Evolutionary conservation across 2,797 vertebrate genomes (phyloP), one percentile per base, ranked within the genome.

Genomic region (Semotilus atromaculatus): DNA sequence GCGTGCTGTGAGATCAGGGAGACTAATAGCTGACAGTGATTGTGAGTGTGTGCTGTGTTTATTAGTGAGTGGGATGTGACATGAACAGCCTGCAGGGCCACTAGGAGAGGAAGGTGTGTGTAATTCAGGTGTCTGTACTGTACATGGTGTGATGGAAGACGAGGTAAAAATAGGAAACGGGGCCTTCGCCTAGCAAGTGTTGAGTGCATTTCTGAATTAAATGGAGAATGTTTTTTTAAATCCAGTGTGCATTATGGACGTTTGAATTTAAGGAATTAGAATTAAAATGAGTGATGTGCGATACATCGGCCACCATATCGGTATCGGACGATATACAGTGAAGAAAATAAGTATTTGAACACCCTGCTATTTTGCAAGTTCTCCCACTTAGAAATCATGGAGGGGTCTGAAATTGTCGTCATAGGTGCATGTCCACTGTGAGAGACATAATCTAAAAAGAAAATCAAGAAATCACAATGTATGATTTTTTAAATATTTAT

Each of bases 41-140:
- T 75, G n/a, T 29, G 45, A 67, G 82, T 55, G 26, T 79, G 58
- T 80, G 89, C 85, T 77, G 83, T 85, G 82, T 81, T 88, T 89
- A 82, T 66, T 86, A 84, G 87, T 89, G 80, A 90, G 68, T 91
- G 81, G 88, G 83, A 51, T 14, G 18, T 51, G 71, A 74, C 29
- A 48, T 51, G 51, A 86, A 71, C 88, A 77, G 89, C 89, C 86
- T 82, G 84, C 86, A 90, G 90, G 87, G 67, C 43, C 38, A 45
- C 23, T 45, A 13, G 36, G 36, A 53, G 38, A 78, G 48, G 36
- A 43, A n/a, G 7, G 87, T 84, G 85, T 80, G 62, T 70, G 79
- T 82, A 14, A 43, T 40, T 55, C 29, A 67, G 78, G 45, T 68
- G 55, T 45, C 18, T 72, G 67, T 60, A 43, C 18, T 72, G 67